Evolutionary conservation across 2,888 invertebrate genomes (phyloP), one percentile per base, ranked within the genome.

Genomic region (Drosophila neonasuta): DNA sequence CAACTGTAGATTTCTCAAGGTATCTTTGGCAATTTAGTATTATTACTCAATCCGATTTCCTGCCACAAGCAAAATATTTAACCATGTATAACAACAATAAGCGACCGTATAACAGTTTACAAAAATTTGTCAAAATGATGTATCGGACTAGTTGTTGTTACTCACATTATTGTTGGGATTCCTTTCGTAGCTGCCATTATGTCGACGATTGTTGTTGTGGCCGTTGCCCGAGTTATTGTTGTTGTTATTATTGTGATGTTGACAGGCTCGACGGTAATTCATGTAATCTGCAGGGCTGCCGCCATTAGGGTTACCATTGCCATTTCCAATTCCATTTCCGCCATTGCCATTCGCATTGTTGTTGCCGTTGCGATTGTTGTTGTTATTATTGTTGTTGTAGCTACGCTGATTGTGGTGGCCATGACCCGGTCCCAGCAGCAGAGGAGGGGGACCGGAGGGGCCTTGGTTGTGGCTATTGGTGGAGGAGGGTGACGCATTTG

Each of bases 401-500:
- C 44, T 73, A 52, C 74, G 80, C 58, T 78, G 79, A 56, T 72
- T 72, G 52, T 86, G 86, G 36, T 78, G 71, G 3, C 77, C 73
- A 30, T 77, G 79, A 45, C 70, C 63, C 50, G 68, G 61, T 61
- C 65, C 61, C 29, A 42, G 41, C 51, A 57, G 41, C 51, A 57
- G 71, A 2, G 36, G 32, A 24, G 57, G 70, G 2, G 34, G 32
- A 30, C 73, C 74, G 13, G 57, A 48, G 17, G 68, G 70, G 34
- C 79, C 71, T 58, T 80, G 85, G 74, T 67, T 80, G 64, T 87
- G 84, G 72, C 87, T 82, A 81, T 79, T 84, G 66, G 67, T 78
- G 71, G 79, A 41, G 36, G 36, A 36, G 36, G 36, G 36, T 41
- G 39, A 52, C 76, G 82, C 80, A 68, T 68, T 68, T 66, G 80